phyloP scores from a whole-genome alignment of 1,140 invertebrate species.

The Eubasilissa regina region DNA sequence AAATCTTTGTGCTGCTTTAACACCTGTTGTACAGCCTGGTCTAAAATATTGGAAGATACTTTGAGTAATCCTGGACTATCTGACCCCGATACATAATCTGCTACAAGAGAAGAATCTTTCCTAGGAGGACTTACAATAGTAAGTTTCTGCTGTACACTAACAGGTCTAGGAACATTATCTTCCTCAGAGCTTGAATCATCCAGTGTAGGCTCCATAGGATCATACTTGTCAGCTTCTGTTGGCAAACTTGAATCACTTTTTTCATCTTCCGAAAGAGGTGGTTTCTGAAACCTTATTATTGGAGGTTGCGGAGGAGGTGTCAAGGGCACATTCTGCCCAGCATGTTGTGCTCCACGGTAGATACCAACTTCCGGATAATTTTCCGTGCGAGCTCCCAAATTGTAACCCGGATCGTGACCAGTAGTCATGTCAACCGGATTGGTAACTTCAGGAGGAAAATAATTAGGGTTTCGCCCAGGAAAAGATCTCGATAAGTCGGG shows the following conservation, averaged over 20 bases:
- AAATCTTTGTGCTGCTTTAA: conserved; percentile 65
- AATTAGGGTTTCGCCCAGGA: conserved; percentile 23
- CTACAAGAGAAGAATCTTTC: conserved; percentile 18
- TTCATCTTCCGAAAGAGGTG: conserved; percentile 73
- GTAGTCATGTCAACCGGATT: conserved; percentile 35
- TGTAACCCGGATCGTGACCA: conserved; percentile 24
- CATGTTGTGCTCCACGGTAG: not conserved
- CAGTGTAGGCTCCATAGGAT: conserved; percentile 78
- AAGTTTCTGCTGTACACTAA: conserved; percentile 43
- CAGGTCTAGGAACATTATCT: conserved; percentile 38
- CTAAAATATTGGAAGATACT: conserved; percentile 63
- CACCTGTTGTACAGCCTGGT: conserved; percentile 66
- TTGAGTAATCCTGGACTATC: conserved; percentile 47
- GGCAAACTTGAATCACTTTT: conserved; percentile 78
- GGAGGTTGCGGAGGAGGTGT: conserved; percentile 73
- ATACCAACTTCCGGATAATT: not conserved
- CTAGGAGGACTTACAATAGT: conserved; percentile 56
- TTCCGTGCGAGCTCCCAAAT: not conserved
- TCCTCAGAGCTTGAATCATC: conserved; percentile 68
- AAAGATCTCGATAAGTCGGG: conserved; percentile 32
- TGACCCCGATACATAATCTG: conserved; percentile 40
- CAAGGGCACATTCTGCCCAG: not conserved
- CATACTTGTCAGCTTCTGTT: conserved; percentile 77
- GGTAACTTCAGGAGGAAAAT: conserved; percentile 8
- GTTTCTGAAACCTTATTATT: conserved; percentile 68